These are phyloP conservation scores for Ptilorrhoa leucosticta DNA, from an alignment of 2,113 vertebrate genomes.

Conservation along the genomic window DNA sequence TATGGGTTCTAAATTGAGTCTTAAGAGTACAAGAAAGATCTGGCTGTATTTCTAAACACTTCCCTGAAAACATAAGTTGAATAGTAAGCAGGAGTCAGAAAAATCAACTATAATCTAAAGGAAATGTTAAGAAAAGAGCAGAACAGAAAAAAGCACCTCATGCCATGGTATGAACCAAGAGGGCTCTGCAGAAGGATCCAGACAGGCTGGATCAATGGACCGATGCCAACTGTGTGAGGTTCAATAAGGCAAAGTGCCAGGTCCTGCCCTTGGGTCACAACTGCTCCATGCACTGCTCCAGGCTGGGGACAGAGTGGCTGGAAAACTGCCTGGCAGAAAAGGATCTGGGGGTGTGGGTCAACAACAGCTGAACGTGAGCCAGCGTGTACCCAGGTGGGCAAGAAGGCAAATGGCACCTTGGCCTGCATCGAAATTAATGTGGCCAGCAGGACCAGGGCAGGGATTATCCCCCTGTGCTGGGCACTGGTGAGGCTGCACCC, in stretches of 20 bases:
- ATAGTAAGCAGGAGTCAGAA: not conserved
- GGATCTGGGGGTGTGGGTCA: not conserved
- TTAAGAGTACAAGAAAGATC: not conserved
- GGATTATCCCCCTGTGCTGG: not conserved
- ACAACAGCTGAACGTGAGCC: not conserved
- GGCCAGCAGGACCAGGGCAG: not conserved
- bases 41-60: not conserved
- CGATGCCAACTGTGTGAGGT: not conserved
- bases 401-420: not conserved
- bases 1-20: not conserved
- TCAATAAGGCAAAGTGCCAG: not conserved
- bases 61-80: not conserved
- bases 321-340: not conserved
- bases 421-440: not conserved
- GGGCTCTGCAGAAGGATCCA: not conserved
- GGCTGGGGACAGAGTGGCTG: not conserved
- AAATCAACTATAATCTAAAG: not conserved
- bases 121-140: not conserved
- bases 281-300: not conserved
- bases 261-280: not conserved
- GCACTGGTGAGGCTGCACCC: not conserved
- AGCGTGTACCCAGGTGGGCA: not conserved
- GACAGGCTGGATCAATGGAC: not conserved
- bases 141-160: not conserved
- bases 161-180: not conserved